These are phyloP conservation scores for Drosophila auraria DNA, from an alignment of 1,140 invertebrate species.

Conservation along the genomic window DNA sequence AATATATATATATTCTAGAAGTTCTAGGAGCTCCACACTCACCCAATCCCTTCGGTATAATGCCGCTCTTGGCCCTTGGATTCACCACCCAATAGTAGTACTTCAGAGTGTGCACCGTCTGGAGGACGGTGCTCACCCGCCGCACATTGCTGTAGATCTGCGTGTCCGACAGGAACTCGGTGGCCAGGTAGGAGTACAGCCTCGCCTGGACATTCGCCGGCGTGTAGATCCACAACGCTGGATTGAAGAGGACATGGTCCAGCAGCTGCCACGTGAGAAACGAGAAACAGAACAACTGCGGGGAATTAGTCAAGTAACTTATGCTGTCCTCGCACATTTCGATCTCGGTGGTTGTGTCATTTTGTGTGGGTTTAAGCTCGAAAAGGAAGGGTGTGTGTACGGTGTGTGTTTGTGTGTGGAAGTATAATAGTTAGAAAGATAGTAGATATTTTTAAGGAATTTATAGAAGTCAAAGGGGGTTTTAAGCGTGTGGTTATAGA, in stretches of 20 bases:
- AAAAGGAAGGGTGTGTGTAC: slow-evolving; percentile 30
- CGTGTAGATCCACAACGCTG: slow-evolving; percentile 99
- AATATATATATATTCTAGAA: too few relatives aligned
- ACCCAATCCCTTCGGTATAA: slow-evolving; percentile 97
- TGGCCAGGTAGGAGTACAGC: slow-evolving; percentile 98
- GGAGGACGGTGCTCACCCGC: slow-evolving; percentile 97
- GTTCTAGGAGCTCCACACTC: too few relatives aligned
- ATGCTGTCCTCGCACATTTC: slow-evolving; percentile 75
- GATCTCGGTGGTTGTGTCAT: slow-evolving; percentile 20
- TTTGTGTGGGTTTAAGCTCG: slow-evolving; percentile 24
- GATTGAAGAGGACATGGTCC: slow-evolving; percentile 99
- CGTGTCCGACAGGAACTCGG: slow-evolving; percentile 98
- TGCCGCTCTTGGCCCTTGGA: slow-evolving; percentile 97
- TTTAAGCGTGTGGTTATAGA: slow-evolving; percentile 15
- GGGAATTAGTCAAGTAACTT: slow-evolving; percentile 86
- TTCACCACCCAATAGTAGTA: slow-evolving; percentile 99
- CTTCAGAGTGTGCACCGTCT: slow-evolving; percentile 99
- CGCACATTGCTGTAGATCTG: slow-evolving; percentile 99
- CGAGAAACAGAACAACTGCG: slow-evolving; percentile 91
- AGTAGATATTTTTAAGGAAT: slow-evolving; percentile 13
- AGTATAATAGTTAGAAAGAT: not conserved
- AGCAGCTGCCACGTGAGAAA: slow-evolving; percentile 96
- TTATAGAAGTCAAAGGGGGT: slow-evolving; percentile 9
- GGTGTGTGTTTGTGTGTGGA: slow-evolving; percentile 1
- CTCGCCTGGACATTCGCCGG: slow-evolving; percentile 97